Base-by-base conservation (phyloP, 2,797 vertebrate species). In the Mycteria americana region DNA sequence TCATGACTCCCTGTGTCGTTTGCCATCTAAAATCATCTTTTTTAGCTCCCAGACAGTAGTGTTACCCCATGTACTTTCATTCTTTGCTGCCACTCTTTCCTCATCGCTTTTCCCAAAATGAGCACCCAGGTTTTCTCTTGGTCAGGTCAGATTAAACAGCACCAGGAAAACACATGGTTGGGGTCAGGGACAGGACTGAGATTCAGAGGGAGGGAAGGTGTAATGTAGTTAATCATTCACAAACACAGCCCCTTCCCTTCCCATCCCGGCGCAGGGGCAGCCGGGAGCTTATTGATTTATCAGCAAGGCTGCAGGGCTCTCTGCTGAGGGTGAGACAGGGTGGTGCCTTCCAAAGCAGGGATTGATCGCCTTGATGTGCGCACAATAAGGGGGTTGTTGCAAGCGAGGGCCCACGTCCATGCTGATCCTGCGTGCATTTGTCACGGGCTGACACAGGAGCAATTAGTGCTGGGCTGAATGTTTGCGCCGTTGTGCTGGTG, bases 371-470 rank as follows among this genome's bases (percentile, higher is more conserved):
- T 59, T 1, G 3, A 11, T 0, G 3, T 7, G 6, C 5, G 6
- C 78, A 65, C 69, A 62, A 2, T 4, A 4, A 3, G 30, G n/a
- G 35, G 73, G 53, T 7, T 75, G 39, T 18, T 59, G 48, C 21
- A 57, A 53, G 83, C 0, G 3, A 18, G 11, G 41, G 35, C 19
- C 30, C 39, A 6, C 0, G 5, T 24, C 54, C 0, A 0, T 48
- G 69, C 62, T 56, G 41, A 22, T 60, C 30, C 70, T 0, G 21
- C 39, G 27, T 37, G 45, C 45, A 15, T 31, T 21, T 12, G 13
- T 24, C 56, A 19, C 33, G 4, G 37, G 37, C 78, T 94, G 70
- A 28, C 11, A 3, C 13, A n/a, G 56, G 13, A 89, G n/a, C 69
- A 72, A 19, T 35, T 8, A 67, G 63, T 19, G 14, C 73, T 45